Percentiles rank a stretch among this genome's conserved stretches.
phyloP scores from a whole-genome alignment of 2,113 vertebrate species.

The Fulica atra region DNA sequence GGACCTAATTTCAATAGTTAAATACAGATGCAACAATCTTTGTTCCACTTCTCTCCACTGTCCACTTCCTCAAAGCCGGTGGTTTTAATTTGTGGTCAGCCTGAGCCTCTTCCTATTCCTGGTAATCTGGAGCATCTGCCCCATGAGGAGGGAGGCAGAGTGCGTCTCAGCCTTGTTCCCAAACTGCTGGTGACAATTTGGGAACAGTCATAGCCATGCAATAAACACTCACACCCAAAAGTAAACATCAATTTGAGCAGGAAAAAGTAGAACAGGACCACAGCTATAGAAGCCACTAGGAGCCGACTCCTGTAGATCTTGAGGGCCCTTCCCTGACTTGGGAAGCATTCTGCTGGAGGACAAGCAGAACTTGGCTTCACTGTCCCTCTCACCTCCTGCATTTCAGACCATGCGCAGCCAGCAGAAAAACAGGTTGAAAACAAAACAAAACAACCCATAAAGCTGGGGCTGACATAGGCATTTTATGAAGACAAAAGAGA shows the following conservation, averaged over 20 bases:
- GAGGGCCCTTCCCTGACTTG: background rate
- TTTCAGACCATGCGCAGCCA: background rate
- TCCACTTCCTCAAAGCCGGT: background rate
- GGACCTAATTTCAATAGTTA: background rate
- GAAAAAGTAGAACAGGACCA: background rate
- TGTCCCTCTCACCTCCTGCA: background rate
- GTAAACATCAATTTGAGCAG: background rate
- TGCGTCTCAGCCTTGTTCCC: background rate
- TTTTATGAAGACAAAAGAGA: slow-evolving; percentile 7
- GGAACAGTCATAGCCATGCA: background rate
- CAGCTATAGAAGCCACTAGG: background rate
- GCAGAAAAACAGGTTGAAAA: background rate
- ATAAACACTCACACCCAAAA: background rate
- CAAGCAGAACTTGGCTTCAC: background rate
- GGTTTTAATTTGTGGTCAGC: background rate
- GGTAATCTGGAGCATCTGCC: background rate
- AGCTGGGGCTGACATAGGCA: background rate
- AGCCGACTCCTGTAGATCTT: background rate
- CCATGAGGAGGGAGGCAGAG: background rate
- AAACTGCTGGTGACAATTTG: background rate
- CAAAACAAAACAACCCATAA: background rate
- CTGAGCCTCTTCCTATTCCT: background rate
- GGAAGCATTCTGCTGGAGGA: background rate
- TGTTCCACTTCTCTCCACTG: background rate
- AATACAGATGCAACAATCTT: background rate